These are phyloP conservation scores for Choloepus didactylus DNA, from an alignment of 2,797 vertebrate species.

Conservation along the genomic window DNA sequence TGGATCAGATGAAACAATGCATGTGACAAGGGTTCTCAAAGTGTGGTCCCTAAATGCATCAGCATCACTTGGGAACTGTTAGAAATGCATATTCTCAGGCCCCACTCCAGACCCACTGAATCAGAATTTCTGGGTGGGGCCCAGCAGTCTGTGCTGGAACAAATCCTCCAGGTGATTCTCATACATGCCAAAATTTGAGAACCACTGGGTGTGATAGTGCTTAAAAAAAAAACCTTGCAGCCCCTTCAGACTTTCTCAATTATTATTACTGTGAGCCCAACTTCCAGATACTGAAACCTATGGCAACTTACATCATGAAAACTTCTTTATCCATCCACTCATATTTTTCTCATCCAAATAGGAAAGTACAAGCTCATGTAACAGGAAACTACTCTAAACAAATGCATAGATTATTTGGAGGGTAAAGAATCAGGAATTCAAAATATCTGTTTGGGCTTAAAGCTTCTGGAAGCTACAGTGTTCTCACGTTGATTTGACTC, in stretches of 20 bases:
- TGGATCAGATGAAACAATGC: fast-evolving
- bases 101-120: too few species aligned
- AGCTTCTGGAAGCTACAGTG: neutral
- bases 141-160: too few species aligned
- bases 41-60: too few species aligned
- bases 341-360: neutral
- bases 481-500: neutral
- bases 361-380: neutral
- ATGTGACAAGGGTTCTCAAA: too few species aligned
- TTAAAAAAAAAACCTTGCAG: neutral
- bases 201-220: too few species aligned
- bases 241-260: neutral
- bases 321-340: neutral
- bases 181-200: too few species aligned
- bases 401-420: neutral
- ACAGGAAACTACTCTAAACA: neutral
- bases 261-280: neutral
- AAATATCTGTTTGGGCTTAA: neutral
- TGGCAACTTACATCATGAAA: neutral
- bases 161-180: too few species aligned
- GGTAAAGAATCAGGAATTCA: neutral
- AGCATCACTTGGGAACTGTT: too few species aligned
- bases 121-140: too few species aligned
- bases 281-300: neutral
- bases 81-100: too few species aligned